phyloP scores from a whole-genome alignment of 2,888 invertebrate genomes.

The Branchipolynoe longqiensis region DNA sequence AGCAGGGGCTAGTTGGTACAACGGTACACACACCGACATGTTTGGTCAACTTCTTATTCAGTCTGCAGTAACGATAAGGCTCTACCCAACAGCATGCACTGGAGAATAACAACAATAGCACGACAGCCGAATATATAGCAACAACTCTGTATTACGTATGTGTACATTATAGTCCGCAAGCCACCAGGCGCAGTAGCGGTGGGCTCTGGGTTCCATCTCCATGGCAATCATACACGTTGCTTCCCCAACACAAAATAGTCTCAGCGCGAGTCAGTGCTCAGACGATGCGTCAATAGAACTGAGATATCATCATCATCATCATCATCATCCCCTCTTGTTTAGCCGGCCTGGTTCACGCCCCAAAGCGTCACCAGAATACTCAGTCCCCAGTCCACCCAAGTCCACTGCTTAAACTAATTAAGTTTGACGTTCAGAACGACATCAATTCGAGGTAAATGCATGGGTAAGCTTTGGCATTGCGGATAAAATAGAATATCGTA shows the following conservation, averaged over 20 bases:
- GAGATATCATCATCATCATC: constrained; percentile 1
- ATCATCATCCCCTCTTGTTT: background rate
- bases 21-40: background rate
- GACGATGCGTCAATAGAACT: background rate
- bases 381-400: background rate
- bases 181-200: background rate
- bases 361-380: constrained; percentile 21
- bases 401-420: background rate
- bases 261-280: too few relatives aligned
- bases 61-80: constrained; percentile 35
- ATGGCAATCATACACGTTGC: too few relatives aligned
- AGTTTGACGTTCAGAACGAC: background rate
- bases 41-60: constrained; percentile 2
- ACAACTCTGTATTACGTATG: background rate
- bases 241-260: background rate
- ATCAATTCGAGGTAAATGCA: constrained; percentile 39
- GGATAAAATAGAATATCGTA: constrained; percentile 35
- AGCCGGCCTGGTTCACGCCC: too few relatives aligned
- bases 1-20: background rate
- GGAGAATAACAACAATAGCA: constrained; percentile 19
- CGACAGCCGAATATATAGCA: constrained; percentile 3
- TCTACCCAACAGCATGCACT: background rate
- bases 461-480: constrained; percentile 47
- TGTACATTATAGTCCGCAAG: background rate
- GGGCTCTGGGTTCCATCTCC: too few relatives aligned